Evolutionary conservation across 2,797 vertebrate species (phyloP), one percentile per base, ranked within the genome.

Genomic region (Apodemus agrarius): DNA sequence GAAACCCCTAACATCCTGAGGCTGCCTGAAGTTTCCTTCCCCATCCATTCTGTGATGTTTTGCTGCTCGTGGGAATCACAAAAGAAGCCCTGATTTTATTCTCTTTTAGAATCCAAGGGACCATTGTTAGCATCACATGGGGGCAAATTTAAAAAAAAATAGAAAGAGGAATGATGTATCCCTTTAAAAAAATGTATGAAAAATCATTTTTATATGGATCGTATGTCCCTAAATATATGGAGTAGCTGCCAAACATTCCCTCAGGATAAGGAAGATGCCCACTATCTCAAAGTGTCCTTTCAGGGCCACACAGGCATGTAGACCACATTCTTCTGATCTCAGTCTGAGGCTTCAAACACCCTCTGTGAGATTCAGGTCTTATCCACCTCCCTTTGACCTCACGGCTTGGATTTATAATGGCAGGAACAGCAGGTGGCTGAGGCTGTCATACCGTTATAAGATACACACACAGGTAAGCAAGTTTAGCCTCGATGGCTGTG

Each of bases 151-250:
- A 63, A 37, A 12, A 12, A 12, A 95, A 52, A 95, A 52, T 6
- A 94, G 63, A 85, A 93, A 72, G 40, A 40, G 46, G 76, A 69
- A 83, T 84, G 65, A 52, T 26, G 86, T 40, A 52, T 22, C 8
- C 10, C 61, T 67, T 96, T 54, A 96, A 81, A 72, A 72, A 92
- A 89, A 69, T 61, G 17, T 59, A 74, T 75, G n/a, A n/a, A n/a
- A n/a, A n/a, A n/a, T n/a, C 29, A 84, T 43, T 24, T 3, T 37
- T 37, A 13, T 31, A n/a, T 34, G 57, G 75, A 11, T 79, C 26
- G 72, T 22, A 37, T 29, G 57, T 59, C 11, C n/a, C 67, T 74
- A 61, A 9, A 46, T 3, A 40, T 13, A n/a, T 76, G 40, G 16
- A 24, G 31, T 13, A 81, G 63, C 67, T 79, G 49, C 40, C 5